Percentiles rank a stretch among this genome's conserved stretches.
These are phyloP conservation scores for Paramuricea clavata DNA, from an alignment of 92 coral and sea anemone genomes.

Conservation along the genomic window DNA sequence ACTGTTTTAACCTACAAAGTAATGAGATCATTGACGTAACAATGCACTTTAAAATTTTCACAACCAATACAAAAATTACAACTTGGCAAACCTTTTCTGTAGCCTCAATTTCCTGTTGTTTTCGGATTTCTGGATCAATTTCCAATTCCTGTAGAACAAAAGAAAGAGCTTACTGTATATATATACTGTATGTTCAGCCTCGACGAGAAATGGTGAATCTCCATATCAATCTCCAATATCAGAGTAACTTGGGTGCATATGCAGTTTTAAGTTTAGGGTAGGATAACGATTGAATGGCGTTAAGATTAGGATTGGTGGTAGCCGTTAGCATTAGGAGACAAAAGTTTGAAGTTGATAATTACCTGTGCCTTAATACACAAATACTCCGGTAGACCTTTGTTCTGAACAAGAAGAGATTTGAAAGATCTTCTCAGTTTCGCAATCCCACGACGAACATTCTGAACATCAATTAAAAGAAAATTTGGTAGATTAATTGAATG, in stretches of 20 bases:
- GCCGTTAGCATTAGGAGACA: too few relatives aligned
- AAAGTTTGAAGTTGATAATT: constrained; percentile 34
- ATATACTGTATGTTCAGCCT: too few relatives aligned
- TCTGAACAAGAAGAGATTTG: constrained; percentile 80
- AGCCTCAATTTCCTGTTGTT: constrained; percentile 85
- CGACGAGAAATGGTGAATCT: too few relatives aligned
- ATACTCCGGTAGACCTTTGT: constrained; percentile 85
- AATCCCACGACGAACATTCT: constrained; percentile 88
- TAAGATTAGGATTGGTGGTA: too few relatives aligned
- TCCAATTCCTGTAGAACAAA: constrained; percentile 79
- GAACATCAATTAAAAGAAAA: not conserved
- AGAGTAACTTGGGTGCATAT: too few relatives aligned
- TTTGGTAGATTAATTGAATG: not conserved
- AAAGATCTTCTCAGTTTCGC: constrained; percentile 84
- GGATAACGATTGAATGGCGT: too few relatives aligned
- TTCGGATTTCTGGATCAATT: constrained; percentile 88
- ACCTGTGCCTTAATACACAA: constrained; percentile 87
- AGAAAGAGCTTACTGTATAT: constrained; percentile 58
- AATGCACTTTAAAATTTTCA: not conserved
- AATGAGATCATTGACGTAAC: too few relatives aligned
- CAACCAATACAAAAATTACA: not conserved
- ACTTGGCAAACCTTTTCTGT: constrained; percentile 74
- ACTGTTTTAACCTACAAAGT: too few relatives aligned
- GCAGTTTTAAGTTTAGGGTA: too few relatives aligned
- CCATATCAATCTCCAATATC: too few relatives aligned